Conservation (phyloP, 53 echinoderm and acorn worm genomes). For the Pentamera pediparva region DNA sequence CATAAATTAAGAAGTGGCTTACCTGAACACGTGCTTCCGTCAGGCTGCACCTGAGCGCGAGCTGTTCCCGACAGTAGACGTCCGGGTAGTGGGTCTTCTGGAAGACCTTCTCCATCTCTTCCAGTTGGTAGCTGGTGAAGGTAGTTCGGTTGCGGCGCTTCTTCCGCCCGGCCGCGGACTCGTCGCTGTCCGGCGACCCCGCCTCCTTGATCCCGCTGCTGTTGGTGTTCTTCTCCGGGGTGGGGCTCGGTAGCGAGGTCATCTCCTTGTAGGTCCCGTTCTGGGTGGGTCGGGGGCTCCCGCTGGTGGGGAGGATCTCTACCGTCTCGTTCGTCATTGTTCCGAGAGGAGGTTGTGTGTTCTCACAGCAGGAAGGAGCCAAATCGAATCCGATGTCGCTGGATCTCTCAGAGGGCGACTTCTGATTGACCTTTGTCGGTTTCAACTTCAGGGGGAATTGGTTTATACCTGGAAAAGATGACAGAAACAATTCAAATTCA, state of each 20-base stretch:
- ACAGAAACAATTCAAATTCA: no score
- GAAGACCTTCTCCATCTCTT: slow-evolving; percentile 98
- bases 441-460: no score
- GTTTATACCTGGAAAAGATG: no score
- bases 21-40: slow-evolving; percentile 98
- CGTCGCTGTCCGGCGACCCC: slow-evolving; percentile 45
- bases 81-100: slow-evolving; percentile 99
- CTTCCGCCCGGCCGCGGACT: slow-evolving; percentile 62
- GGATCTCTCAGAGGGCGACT: no score
- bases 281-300: not conserved
- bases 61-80: slow-evolving; percentile 91
- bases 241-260: slow-evolving; percentile 44
- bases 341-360: not conserved
- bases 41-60: slow-evolving; percentile 80
- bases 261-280: slow-evolving; percentile 26
- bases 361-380: no score
- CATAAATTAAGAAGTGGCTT: not conserved
- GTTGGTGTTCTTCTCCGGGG: slow-evolving; percentile 41
- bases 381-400: no score
- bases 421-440: no score
- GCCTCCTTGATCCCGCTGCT: slow-evolving; percentile 42
- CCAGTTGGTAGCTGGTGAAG: slow-evolving; percentile 89
- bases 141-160: slow-evolving; percentile 91
- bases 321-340: slow-evolving; percentile 14
- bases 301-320: not conserved